Evolutionary conservation across 2,797 vertebrate species (phyloP).

Genomic region (Melanotaenia trifasciata): DNA sequence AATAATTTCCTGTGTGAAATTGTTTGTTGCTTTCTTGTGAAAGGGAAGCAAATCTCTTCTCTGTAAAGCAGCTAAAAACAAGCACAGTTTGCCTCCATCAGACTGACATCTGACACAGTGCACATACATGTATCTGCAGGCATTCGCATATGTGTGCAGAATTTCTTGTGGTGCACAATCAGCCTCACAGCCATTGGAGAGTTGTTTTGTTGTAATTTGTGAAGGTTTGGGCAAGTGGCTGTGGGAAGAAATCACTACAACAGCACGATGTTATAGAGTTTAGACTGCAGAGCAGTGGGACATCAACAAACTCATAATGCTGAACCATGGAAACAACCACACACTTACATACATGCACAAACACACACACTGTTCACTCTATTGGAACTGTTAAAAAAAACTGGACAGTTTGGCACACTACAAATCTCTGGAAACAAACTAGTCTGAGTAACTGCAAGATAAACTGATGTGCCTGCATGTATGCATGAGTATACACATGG

Average conservation of each 20-base stretch:
- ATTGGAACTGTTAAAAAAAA: conserved; percentile 24
- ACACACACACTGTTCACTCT: conserved; percentile 29
- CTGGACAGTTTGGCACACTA: conserved; percentile 27
- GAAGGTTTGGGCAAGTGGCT: conserved; percentile 28
- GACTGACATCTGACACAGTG: conserved; percentile 15
- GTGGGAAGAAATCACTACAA: conserved; percentile 48
- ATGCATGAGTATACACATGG: no score
- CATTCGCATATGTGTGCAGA: background rate
- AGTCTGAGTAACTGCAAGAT: conserved; percentile 4
- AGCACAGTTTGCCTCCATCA: conserved; percentile 31
- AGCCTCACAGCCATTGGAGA: conserved; percentile 38
- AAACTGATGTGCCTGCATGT: conserved; percentile 2
- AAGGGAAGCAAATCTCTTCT: conserved; percentile 42
- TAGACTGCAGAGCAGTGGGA: conserved; percentile 38
- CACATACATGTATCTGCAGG: background rate
- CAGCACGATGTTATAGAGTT: conserved; percentile 37
- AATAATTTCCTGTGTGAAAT: conserved; percentile 72
- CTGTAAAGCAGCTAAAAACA: conserved; percentile 14
- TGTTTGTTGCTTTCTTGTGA: conserved; percentile 57
- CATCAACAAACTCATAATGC: conserved; percentile 33
- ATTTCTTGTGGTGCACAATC: conserved; percentile 1
- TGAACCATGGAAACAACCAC: conserved; percentile 27
- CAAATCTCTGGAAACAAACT: conserved; percentile 24
- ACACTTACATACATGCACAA: conserved; percentile 14
- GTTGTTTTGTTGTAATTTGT: conserved; percentile 50